phyloP scores from a whole-genome alignment of 2,113 vertebrate species.

The Podarcis muralis region DNA sequence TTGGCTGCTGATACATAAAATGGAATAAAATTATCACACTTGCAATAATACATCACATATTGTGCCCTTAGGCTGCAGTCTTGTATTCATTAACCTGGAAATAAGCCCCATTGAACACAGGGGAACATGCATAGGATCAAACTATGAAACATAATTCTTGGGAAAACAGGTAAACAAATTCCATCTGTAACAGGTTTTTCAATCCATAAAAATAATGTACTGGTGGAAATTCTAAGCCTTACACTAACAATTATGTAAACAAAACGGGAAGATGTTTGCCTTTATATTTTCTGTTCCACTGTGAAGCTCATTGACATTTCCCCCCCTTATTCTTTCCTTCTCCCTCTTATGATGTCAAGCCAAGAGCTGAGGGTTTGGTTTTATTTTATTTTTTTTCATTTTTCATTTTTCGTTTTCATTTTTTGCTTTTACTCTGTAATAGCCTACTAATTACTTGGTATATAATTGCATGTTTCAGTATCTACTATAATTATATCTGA shows the following conservation, averaged over 20 bases:
- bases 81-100: too few relatives aligned
- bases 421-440: not conserved
- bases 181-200: not conserved
- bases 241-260: not conserved
- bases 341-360: not conserved
- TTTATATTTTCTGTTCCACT: slow-evolving; percentile 3
- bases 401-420: too few relatives aligned
- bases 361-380: not conserved
- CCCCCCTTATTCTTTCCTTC: not conserved
- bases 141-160: too few relatives aligned
- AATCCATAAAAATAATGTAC: not conserved
- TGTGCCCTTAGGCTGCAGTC: too few relatives aligned
- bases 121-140: too few relatives aligned
- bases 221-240: not conserved
- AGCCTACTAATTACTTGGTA: slow-evolving; percentile 15
- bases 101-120: too few relatives aligned
- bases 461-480: slow-evolving; percentile 19
- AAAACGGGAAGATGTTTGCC: not conserved
- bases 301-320: not conserved
- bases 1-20: too few relatives aligned
- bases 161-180: not conserved
- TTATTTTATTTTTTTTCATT: not conserved
- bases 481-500: slow-evolving; percentile 31
- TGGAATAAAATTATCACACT: too few relatives aligned
- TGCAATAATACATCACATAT: too few relatives aligned